Evolutionary conservation across 2,113 vertebrate genomes (phyloP).

Genomic region (Verasper variegatus): DNA sequence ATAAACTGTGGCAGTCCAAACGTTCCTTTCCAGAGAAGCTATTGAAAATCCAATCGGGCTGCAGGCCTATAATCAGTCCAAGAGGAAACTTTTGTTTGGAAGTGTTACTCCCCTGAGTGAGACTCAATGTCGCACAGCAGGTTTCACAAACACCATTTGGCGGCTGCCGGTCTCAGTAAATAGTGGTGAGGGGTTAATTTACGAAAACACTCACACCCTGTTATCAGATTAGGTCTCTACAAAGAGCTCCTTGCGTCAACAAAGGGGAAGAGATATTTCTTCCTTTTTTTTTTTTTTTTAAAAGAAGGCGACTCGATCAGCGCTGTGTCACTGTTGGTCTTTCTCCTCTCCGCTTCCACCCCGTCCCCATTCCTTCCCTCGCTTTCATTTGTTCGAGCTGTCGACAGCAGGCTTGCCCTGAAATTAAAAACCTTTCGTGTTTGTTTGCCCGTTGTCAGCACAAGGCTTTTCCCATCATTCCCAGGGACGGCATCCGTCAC

Average conservation of each 20-base stretch:
- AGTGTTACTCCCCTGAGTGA: slow-evolving; percentile 19
- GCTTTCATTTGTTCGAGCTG: slow-evolving; percentile 73
- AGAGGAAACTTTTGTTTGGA: slow-evolving; percentile 54
- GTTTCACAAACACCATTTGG: slow-evolving; percentile 53
- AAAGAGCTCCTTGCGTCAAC: slow-evolving; percentile 67
- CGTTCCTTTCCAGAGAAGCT: slow-evolving; percentile 40
- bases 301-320: slow-evolving; percentile 49
- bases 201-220: slow-evolving; percentile 68
- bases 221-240: slow-evolving; percentile 69
- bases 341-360: background rate
- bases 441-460: slow-evolving; percentile 75
- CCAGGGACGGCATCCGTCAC: slow-evolving; percentile 33
- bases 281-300: slow-evolving; percentile 42
- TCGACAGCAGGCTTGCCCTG: slow-evolving; percentile 67
- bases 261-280: slow-evolving; percentile 45
- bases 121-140: slow-evolving; percentile 25
- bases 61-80: slow-evolving; percentile 38
- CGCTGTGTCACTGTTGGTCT: slow-evolving; percentile 48
- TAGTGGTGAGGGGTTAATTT: slow-evolving; percentile 40
- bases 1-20: slow-evolving; percentile 45
- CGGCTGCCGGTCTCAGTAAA: slow-evolving; percentile 53
- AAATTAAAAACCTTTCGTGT: slow-evolving; percentile 73
- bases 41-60: slow-evolving; percentile 29
- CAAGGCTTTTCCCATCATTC: slow-evolving; percentile 60
- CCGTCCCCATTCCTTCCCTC: slow-evolving; percentile 45